Conservation (phyloP, 2,113 vertebrate genomes). For the Phycodurus eques region DNA sequence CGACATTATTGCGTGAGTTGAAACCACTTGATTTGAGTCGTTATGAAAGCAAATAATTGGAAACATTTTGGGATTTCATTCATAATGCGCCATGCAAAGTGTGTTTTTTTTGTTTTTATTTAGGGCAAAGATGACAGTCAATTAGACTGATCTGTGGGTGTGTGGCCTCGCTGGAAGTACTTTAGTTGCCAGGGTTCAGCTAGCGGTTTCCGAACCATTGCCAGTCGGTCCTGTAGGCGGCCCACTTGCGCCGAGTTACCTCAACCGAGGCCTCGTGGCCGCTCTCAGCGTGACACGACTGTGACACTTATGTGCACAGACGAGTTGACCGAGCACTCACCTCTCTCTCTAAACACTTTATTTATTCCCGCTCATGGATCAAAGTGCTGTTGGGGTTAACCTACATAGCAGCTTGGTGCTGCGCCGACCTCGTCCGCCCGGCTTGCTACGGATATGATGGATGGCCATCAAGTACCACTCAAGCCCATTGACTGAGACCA, state of each 20-base stretch:
- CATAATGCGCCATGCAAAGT: background rate
- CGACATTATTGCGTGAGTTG: background rate
- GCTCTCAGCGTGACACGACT: constrained; percentile 53
- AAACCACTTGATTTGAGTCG: background rate
- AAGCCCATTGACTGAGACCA: constrained; percentile 34
- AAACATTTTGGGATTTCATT: background rate
- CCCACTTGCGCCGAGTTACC: constrained; percentile 69
- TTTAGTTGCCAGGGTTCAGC: constrained; percentile 14
- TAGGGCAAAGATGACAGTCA: constrained; percentile 15
- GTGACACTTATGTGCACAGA: constrained; percentile 43
- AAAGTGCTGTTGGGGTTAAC: constrained; percentile 59
- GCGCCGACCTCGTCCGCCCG: constrained; percentile 3
- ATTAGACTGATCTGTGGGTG: constrained; percentile 24
- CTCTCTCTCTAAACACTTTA: constrained; percentile 56
- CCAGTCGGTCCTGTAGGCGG: constrained; percentile 62
- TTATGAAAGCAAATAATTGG: constrained; percentile 5
- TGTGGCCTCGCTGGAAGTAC: background rate
- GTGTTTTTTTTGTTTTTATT: background rate
- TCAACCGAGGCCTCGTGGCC: constrained; percentile 43
- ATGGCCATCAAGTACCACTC: constrained; percentile 56
- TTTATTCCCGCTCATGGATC: constrained; percentile 53
- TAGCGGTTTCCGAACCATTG: constrained; percentile 24
- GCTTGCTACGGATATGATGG: constrained; percentile 53
- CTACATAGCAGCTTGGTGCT: constrained; percentile 63
- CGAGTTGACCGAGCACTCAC: constrained; percentile 76